phyloP scores from a whole-genome alignment of 2,113 vertebrate genomes.

The Ceyx cyanopectus region DNA sequence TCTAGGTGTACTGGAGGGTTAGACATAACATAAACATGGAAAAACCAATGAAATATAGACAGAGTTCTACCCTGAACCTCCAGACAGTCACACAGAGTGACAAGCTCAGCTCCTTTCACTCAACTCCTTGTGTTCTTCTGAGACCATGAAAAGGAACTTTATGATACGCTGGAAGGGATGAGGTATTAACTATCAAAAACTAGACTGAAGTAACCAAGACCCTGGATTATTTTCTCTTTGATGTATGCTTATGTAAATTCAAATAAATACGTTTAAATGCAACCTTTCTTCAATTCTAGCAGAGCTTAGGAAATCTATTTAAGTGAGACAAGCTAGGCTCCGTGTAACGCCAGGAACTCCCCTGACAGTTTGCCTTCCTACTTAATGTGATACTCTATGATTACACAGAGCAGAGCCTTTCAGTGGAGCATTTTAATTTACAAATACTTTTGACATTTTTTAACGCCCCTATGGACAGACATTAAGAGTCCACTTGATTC shows the following conservation, averaged over 20 bases:
- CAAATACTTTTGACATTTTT: constrained; percentile 59
- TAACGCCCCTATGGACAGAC: constrained; percentile 36
- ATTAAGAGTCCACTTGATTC: constrained; percentile 36
- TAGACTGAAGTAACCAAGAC: constrained; percentile 35
- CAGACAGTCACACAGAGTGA: not conserved
- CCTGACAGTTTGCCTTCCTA: constrained; percentile 53
- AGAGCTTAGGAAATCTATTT: constrained; percentile 55
- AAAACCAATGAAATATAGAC: not conserved
- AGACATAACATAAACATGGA: not conserved
- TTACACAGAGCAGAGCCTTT: constrained; percentile 63
- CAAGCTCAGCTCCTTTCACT: constrained; percentile 23
- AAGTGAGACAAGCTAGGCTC: constrained; percentile 37
- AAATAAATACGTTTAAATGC: constrained; percentile 49
- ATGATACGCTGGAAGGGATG: constrained; percentile 41
- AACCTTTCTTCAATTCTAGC: constrained; percentile 53
- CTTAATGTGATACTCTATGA: constrained; percentile 39
- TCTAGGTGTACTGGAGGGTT: not conserved
- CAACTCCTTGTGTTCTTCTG: not conserved
- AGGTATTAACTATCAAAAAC: constrained; percentile 52
- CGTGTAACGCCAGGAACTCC: constrained; percentile 28
- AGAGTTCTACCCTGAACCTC: not conserved
- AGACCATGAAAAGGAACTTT: constrained; percentile 37
- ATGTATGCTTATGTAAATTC: constrained; percentile 60
- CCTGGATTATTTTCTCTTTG: constrained; percentile 20
- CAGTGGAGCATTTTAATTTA: constrained; percentile 58